Evolutionary conservation across 2,797 vertebrate species (phyloP).

Genomic region (Molossus molossus): DNA sequence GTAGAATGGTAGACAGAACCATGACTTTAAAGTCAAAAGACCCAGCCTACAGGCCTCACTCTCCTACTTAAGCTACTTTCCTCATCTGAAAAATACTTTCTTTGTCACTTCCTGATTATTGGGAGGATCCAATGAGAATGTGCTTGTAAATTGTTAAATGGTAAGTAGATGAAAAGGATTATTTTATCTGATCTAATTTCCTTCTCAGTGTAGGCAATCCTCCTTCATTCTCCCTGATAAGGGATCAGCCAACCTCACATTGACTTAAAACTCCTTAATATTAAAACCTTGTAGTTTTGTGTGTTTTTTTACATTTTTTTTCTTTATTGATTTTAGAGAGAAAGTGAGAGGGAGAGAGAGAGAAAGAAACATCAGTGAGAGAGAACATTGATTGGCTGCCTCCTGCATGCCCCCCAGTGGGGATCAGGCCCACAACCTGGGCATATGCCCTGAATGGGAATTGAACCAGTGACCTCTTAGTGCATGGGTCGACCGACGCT

Average conservation of each 20-base stretch:
- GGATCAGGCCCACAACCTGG: too few species aligned
- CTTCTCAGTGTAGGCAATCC: not conserved
- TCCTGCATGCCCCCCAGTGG: too few species aligned
- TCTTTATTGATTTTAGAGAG: too few species aligned
- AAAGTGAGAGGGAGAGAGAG: too few species aligned
- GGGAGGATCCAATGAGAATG: not conserved
- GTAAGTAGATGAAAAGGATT: not conserved
- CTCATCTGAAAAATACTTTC: not conserved
- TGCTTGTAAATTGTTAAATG: not conserved
- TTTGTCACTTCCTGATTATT: not conserved
- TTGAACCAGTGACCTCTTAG: too few species aligned
- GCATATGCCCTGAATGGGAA: too few species aligned
- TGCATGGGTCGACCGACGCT: too few species aligned
- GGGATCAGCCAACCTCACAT: not conserved
- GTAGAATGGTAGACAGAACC: not conserved
- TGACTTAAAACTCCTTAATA: slow-evolving; percentile 41
- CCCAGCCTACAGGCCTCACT: not conserved
- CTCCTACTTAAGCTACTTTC: not conserved
- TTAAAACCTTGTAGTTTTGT: not conserved
- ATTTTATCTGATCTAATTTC: not conserved
- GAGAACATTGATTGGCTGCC: too few species aligned
- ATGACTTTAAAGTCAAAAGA: not conserved
- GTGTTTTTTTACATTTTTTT: too few species aligned
- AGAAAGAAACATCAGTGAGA: too few species aligned
- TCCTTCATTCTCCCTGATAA: not conserved